Evolutionary conservation across 1,140 invertebrate genomes (phyloP).

Genomic region (Ruditapes philippinarum): DNA sequence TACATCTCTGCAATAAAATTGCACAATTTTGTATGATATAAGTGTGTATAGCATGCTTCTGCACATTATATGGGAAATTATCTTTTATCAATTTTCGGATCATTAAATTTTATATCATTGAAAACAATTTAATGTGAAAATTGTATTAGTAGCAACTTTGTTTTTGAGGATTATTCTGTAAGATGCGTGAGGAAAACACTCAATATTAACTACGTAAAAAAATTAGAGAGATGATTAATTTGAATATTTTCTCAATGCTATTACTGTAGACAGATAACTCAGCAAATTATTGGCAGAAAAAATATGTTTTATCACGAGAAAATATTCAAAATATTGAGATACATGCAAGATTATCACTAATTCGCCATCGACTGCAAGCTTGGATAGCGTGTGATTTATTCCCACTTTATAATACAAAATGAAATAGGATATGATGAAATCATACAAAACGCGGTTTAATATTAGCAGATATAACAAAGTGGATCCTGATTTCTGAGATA

Average conservation of each 20-base stretch:
- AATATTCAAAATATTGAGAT: background rate
- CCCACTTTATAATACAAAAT: background rate
- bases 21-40: no score
- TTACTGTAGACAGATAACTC: slow-evolving; percentile 32
- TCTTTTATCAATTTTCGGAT: no score
- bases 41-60: no score
- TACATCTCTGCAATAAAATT: no score
- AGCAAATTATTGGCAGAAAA: background rate
- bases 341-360: background rate
- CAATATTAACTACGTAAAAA: background rate
- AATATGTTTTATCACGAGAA: slow-evolving; percentile 17
- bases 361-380: background rate
- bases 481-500: background rate
- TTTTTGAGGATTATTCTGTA: no score
- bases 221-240: slow-evolving; percentile 8
- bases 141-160: no score
- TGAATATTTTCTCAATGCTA: background rate
- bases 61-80: no score
- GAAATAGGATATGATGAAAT: slow-evolving; percentile 11
- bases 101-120: no score
- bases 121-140: no score
- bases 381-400: slow-evolving; percentile 8
- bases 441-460: background rate
- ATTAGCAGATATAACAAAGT: background rate
- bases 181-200: background rate